Percentiles rank a stretch among this genome's conserved stretches.
phyloP scores from a whole-genome alignment of 2,888 invertebrate species.

The Andrena bicolor region DNA sequence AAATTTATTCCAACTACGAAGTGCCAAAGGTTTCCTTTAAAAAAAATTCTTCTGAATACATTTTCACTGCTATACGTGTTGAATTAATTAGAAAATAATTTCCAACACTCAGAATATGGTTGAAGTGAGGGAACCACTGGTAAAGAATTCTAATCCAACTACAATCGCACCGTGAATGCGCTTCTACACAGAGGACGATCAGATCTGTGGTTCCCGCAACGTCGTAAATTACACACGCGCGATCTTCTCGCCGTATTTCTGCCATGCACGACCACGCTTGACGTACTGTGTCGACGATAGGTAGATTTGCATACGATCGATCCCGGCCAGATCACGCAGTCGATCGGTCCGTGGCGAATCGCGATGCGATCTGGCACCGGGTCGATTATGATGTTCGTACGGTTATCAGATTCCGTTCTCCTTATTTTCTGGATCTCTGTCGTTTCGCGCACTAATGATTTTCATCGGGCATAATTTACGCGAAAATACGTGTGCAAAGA shows the following conservation, averaged over 20 bases:
- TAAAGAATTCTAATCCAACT: too few species aligned
- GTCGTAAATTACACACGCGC: slow-evolving; percentile 14
- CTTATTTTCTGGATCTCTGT: slow-evolving; percentile 46
- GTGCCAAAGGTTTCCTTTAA: too few species aligned
- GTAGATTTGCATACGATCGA: slow-evolving; percentile 58
- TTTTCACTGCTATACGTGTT: too few species aligned
- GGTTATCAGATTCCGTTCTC: slow-evolving; percentile 69
- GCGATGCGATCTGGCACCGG: slow-evolving; percentile 32
- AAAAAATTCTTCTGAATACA: too few species aligned
- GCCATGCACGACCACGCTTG: slow-evolving; percentile 27
- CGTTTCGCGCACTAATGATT: slow-evolving; percentile 36
- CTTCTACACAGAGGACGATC: background rate
- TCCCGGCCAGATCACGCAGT: slow-evolving; percentile 7
- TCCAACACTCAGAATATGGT: too few species aligned
- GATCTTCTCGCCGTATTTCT: slow-evolving; percentile 36
- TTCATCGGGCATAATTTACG: slow-evolving; percentile 27
- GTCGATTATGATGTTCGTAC: slow-evolving; percentile 68
- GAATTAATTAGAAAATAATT: too few species aligned
- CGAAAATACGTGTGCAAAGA: slow-evolving; percentile 40
- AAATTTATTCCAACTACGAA: background rate
- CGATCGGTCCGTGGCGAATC: slow-evolving; percentile 39
- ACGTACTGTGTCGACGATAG: slow-evolving; percentile 28
- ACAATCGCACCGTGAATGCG: too few species aligned
- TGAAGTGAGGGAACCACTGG: too few species aligned
- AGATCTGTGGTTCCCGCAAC: background rate